Evolutionary conservation across 2,113 vertebrate genomes (phyloP).

Genomic region (Malurus elegans): DNA sequence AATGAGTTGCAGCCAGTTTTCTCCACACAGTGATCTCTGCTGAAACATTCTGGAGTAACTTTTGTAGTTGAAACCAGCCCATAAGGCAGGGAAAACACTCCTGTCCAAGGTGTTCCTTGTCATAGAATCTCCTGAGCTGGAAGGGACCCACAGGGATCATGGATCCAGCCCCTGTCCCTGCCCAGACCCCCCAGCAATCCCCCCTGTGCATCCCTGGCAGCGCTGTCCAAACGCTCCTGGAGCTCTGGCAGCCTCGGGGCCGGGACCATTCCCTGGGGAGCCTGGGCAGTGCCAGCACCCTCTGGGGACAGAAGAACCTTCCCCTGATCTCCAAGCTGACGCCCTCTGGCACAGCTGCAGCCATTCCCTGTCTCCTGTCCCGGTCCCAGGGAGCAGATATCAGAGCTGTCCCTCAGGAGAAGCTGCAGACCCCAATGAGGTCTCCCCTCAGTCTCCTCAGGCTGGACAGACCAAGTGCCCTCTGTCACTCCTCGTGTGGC

Average conservation of each 20-base stretch:
- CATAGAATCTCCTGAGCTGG: not conserved
- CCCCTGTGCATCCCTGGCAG: not conserved
- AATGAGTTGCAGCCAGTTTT: not conserved
- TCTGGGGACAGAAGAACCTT: not conserved
- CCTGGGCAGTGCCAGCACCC: not conserved
- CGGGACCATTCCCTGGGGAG: not conserved
- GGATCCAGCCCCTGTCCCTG: fast-evolving
- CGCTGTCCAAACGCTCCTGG: not conserved
- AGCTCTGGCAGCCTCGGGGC: not conserved
- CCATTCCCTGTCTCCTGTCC: fast-evolving
- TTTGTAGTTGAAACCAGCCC: not conserved
- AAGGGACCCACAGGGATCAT: not conserved
- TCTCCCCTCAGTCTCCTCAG: not conserved
- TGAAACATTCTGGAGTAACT: not conserved
- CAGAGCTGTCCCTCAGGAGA: fast-evolving
- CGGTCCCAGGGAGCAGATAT: not conserved
- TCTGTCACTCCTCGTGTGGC: not conserved
- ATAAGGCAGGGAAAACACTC: not conserved
- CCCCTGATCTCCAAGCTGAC: fast-evolving
- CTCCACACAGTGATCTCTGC: fast-evolving
- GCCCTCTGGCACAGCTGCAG: not conserved
- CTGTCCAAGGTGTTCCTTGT: fast-evolving
- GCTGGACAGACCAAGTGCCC: not conserved
- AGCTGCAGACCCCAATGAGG: not conserved
- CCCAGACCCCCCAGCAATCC: not conserved